Evolutionary conservation across 2,888 invertebrate genomes (phyloP).

Genomic region (Perithous albicinctus): DNA sequence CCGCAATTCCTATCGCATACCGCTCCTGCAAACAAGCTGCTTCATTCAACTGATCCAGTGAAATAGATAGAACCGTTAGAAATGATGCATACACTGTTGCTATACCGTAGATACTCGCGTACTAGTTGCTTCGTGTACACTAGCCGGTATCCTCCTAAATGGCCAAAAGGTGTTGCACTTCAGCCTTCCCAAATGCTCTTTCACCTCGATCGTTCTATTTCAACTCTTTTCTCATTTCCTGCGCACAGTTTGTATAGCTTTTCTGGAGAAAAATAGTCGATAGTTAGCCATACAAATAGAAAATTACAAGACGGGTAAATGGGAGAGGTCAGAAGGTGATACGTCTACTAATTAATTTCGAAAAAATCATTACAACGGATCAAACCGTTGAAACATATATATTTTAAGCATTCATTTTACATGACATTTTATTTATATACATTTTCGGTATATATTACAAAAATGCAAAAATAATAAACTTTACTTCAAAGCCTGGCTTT

Average conservation of each 20-base stretch:
- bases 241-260: constrained; percentile 6
- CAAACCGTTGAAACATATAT: neutral
- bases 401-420: neutral
- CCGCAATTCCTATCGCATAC: constrained; percentile 50
- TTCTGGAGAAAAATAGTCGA: constrained; percentile 23
- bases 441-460: neutral
- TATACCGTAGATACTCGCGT: constrained; percentile 13
- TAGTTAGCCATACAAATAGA: constrained; percentile 8
- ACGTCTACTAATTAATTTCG: neutral
- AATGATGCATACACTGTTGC: constrained; percentile 35
- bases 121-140: too few relatives aligned
- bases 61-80: constrained; percentile 53
- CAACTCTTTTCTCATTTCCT: constrained; percentile 23
- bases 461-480: neutral
- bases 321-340: neutral
- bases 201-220: constrained; percentile 19
- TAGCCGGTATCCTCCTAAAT: too few relatives aligned
- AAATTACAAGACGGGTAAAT: constrained; percentile 4
- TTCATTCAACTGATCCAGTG: constrained; percentile 39
- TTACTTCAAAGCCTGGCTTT: neutral
- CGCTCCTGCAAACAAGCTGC: constrained; percentile 53
- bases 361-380: neutral
- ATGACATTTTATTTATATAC: neutral
- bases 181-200: constrained; percentile 10
- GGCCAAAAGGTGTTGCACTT: constrained; percentile 47